phyloP scores from a whole-genome alignment of 2,888 invertebrate genomes.

The Salticus scenicus region DNA sequence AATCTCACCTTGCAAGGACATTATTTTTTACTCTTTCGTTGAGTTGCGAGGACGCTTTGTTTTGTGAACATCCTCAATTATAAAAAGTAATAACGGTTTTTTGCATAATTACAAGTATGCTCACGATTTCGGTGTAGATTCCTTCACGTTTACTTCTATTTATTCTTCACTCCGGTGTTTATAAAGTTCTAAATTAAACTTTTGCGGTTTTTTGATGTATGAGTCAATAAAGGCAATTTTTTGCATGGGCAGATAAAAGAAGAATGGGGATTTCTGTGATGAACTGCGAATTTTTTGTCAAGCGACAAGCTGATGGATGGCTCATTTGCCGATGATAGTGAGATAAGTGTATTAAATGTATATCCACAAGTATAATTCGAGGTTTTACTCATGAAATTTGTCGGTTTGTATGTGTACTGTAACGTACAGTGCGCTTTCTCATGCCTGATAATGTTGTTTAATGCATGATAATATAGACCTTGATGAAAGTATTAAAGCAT shows the following conservation, averaged over 20 bases:
- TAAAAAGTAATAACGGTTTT: not conserved
- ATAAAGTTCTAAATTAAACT: not conserved
- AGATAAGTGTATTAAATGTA: too few relatives aligned
- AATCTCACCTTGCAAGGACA: constrained; percentile 17
- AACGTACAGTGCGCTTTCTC: too few relatives aligned
- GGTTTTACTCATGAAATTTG: not conserved
- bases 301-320: not conserved
- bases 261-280: not conserved
- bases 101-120: not conserved
- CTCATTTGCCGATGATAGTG: not conserved
- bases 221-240: not conserved
- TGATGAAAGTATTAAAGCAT: too few relatives aligned
- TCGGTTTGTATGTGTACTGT: not conserved
- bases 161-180: not conserved
- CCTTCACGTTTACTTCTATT: not conserved
- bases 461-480: too few relatives aligned
- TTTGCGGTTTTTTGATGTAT: not conserved
- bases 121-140: not conserved
- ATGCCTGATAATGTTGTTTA: too few relatives aligned
- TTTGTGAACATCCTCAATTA: not conserved
- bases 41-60: not conserved
- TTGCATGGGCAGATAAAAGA: not conserved
- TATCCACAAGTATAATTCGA: too few relatives aligned
- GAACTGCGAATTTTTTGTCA: too few relatives aligned
- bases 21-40: not conserved